Base-by-base conservation (phyloP, 1,140 invertebrate genomes). In the Formica exsecta region DNA sequence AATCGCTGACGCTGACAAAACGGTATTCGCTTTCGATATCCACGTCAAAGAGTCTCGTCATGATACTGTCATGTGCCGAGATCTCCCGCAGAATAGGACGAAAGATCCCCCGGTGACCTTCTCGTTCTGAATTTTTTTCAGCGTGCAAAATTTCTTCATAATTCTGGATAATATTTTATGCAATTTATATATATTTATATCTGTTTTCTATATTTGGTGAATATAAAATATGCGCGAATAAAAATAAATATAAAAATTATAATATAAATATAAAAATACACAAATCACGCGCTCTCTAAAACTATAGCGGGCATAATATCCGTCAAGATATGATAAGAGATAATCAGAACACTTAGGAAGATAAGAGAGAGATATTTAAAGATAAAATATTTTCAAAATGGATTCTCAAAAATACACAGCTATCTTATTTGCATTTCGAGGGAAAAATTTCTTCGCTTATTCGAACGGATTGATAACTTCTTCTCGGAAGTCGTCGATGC, bases 11-110 rank as follows among this genome's bases (percentile, higher is more conserved):
- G 54, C 54, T 54, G 66, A 81, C 68, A 73, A 61, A 81, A 81
- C 66, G 79, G 61, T 81, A 73, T 13, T 73, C 51, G 79, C 16
- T 57, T 73, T 38, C 66, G 65, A 81, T 71, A 59, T 71, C 38
- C 51, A 19, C 38, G 79, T 81, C 79, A 73, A 73, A 81, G 66
- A 81, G 36, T 16, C 44, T 73, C 79, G 79, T 81, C 68, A 73
- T 81, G 54, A 81, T 81, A 81, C 62, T 81, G 66, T 81, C 79
- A 73, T 25, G 79, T 73, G 44, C 51, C 38, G 54, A 73, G n/a
- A 81, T 73, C 66, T 32, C 0, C 79, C 19, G 25, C n/a, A 41
- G 66, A 19, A 62, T 44, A 25, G 29, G 32, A 75, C 9, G 32
- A 3, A 36, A 79, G 25, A 65, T 16, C 3, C 22, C 6, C 5